Conservation (phyloP, 2,113 vertebrate species). For the Lophochroa leadbeateri region DNA sequence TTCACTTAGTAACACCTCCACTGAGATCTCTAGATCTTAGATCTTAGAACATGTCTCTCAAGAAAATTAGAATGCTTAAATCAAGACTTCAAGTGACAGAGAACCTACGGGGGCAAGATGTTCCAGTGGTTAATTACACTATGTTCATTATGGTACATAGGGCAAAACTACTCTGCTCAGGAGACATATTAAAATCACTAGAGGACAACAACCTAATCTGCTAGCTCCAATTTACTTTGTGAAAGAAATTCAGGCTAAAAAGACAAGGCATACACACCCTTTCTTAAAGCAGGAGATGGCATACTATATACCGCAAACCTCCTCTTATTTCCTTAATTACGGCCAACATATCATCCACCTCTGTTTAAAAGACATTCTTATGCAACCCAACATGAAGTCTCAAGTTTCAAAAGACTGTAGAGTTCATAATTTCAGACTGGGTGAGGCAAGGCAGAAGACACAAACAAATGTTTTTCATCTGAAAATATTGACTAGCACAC, state of each 20-base stretch:
- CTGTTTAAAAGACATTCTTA: not conserved
- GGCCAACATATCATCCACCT: not conserved
- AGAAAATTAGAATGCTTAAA: slow-evolving; percentile 39
- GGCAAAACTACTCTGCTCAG: slow-evolving; percentile 54
- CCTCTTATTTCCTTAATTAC: not conserved
- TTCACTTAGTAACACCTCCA: not conserved
- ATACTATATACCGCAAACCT: not conserved
- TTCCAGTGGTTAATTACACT: slow-evolving; percentile 55
- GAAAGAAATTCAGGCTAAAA: slow-evolving; percentile 17
- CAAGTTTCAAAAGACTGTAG: not conserved
- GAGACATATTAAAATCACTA: slow-evolving; percentile 47
- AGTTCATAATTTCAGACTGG: not conserved
- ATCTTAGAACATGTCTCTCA: not conserved
- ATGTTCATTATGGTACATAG: slow-evolving; percentile 29
- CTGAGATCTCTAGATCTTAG: not conserved
- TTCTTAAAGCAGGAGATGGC: not conserved
- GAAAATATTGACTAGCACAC: not conserved
- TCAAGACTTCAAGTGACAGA: slow-evolving; percentile 63
- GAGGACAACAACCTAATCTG: slow-evolving; percentile 55
- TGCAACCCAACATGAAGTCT: not conserved
- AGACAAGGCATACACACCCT: not conserved
- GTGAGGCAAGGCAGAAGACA: not conserved
- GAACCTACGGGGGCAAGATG: slow-evolving; percentile 51
- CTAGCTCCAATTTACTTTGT: not conserved
- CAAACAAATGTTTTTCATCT: not conserved